These are phyloP conservation scores for Calameuta pallipes DNA, from an alignment of 2,888 invertebrate genomes.

Conservation along the genomic window DNA sequence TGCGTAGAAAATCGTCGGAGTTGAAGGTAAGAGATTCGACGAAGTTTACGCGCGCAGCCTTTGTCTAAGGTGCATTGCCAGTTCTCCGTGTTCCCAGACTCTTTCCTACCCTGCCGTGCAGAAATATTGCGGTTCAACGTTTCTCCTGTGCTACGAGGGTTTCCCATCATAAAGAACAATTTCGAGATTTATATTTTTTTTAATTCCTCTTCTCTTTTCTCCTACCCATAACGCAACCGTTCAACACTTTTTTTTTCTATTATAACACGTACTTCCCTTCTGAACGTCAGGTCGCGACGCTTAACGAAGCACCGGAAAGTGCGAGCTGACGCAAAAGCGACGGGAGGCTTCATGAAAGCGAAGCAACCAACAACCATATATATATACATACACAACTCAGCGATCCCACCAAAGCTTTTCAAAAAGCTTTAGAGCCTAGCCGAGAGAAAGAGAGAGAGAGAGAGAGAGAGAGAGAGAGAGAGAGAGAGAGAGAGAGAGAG, in stretches of 20 bases:
- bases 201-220: not conserved
- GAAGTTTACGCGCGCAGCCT: not conserved
- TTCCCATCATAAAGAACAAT: not conserved
- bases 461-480: not conserved
- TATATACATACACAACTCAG: not conserved
- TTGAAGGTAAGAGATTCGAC: not conserved
- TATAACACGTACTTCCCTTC: not conserved
- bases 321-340: slow-evolving; percentile 2
- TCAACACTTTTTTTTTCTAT: not conserved
- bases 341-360: slow-evolving; percentile 20
- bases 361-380: not conserved
- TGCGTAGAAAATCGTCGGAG: not conserved
- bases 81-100: not conserved
- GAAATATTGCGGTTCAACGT: not conserved
- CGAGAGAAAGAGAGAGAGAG: not conserved
- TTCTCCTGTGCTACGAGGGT: not conserved
- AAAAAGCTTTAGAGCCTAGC: not conserved
- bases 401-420: slow-evolving; percentile 19
- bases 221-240: not conserved
- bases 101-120: not conserved
- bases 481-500: not conserved
- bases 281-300: not conserved
- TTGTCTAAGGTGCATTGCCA: slow-evolving; percentile 1
- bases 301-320: slow-evolving; percentile 8
- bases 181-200: not conserved